Evolutionary conservation across 53 echinoderm and acorn worm genomes (phyloP).

Genomic region (Apostichopus leukothele): DNA sequence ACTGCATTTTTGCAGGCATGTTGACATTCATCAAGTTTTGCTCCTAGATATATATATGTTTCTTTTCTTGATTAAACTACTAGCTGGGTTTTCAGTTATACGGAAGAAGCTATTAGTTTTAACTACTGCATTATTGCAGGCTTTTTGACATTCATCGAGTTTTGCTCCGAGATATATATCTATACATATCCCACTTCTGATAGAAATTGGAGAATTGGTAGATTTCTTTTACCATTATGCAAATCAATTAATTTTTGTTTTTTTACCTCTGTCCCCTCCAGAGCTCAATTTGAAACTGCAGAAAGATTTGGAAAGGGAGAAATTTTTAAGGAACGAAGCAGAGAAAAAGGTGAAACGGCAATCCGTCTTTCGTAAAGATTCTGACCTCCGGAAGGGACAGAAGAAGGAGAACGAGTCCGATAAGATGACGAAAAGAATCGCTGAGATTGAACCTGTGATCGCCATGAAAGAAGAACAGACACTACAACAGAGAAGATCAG

Average conservation of each 20-base stretch:
- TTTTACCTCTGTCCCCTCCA: neutral
- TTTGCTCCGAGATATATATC: no score
- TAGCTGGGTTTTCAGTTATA: no score
- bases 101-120: no score
- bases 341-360: constrained; percentile 51
- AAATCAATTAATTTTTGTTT: neutral
- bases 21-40: no score
- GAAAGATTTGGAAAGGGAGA: constrained; percentile 62
- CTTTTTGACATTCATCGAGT: no score
- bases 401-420: constrained; percentile 36
- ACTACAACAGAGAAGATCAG: constrained; percentile 30
- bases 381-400: constrained; percentile 49
- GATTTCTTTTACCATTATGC: neutral
- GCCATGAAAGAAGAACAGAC: constrained; percentile 35
- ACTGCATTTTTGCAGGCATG: no score
- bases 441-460: constrained; percentile 40
- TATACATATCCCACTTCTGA: no score
- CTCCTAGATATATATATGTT: no score
- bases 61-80: no score
- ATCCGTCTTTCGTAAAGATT: constrained; percentile 49
- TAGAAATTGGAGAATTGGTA: no score
- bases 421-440: constrained; percentile 35
- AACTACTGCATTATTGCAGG: no score
- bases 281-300: constrained; percentile 55
- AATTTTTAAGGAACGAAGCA: constrained; percentile 32